These are phyloP conservation scores for Cremastinae sp. DNA, from an alignment of 2,888 invertebrate species.

Conservation along the genomic window DNA sequence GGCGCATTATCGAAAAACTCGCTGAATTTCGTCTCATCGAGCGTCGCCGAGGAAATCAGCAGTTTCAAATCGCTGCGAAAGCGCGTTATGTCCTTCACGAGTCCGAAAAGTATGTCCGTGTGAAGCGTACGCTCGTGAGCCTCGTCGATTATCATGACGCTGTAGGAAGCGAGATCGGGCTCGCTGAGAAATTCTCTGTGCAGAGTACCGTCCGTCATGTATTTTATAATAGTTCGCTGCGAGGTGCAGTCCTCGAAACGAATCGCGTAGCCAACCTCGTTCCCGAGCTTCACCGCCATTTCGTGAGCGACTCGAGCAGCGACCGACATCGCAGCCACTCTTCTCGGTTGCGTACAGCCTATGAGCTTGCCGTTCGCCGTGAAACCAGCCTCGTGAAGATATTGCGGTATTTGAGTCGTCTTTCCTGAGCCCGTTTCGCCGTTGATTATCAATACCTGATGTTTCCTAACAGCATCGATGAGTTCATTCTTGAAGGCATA, in stretches of 20 bases:
- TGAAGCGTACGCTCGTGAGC: slow-evolving; percentile 99
- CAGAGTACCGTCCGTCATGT: slow-evolving; percentile 99
- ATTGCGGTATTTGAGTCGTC: slow-evolving; percentile 99
- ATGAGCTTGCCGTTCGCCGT: slow-evolving; percentile 92
- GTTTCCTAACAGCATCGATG: slow-evolving; percentile 93
- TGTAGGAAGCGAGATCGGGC: slow-evolving; percentile 97
- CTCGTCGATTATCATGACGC: slow-evolving; percentile 99
- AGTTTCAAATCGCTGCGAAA: slow-evolving; percentile 97
- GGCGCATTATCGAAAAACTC: slow-evolving; percentile 99
- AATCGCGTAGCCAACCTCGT: slow-evolving; percentile 94
- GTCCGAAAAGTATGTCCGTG: slow-evolving; percentile 98
- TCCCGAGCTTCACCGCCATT: slow-evolving; percentile 97
- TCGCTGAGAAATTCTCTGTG: slow-evolving; percentile 98
- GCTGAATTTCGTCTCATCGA: slow-evolving; percentile 99
- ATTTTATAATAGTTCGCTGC: slow-evolving; percentile 97
- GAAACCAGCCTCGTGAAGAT: slow-evolving; percentile 96
- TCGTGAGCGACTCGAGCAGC: slow-evolving; percentile 98
- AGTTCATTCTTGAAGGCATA: slow-evolving; percentile 95
- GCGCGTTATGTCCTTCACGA: slow-evolving; percentile 97
- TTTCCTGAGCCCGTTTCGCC: slow-evolving; percentile 99
- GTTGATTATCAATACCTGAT: slow-evolving; percentile 96
- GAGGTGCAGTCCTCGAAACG: slow-evolving; percentile 99
- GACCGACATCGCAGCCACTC: slow-evolving; percentile 99
- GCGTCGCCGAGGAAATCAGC: slow-evolving; percentile 97
- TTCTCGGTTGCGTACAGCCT: slow-evolving; percentile 97